These are phyloP conservation scores for Trichoplusia ni DNA, from an alignment of 1,140 invertebrate species.

Conservation along the genomic window DNA sequence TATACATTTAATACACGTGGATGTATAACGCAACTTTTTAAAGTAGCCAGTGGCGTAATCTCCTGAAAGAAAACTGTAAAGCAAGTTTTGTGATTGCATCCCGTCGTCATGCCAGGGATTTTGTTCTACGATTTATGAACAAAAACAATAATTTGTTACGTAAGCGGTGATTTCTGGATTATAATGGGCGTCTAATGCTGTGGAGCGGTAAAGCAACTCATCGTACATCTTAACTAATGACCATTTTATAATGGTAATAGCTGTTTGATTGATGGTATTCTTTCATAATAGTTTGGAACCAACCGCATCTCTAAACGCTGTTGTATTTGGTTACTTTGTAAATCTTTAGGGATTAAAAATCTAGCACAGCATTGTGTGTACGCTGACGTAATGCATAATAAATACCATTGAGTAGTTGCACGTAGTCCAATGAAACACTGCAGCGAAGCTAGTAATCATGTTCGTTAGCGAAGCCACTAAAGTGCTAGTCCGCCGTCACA, in stretches of 20 bases:
- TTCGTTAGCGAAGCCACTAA: constrained; percentile 43
- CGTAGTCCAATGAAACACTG: constrained; percentile 13
- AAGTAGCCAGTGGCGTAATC: background rate
- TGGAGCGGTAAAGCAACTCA: background rate
- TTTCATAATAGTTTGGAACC: constrained; percentile 17
- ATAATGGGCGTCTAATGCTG: constrained; percentile 1
- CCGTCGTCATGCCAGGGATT: background rate
- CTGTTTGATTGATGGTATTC: constrained; percentile 21
- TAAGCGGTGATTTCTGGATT: constrained; percentile 5
- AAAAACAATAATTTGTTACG: constrained; percentile 9
- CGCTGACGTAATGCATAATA: constrained; percentile 3
- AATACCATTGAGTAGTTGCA: constrained; percentile 12
- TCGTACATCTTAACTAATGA: constrained; percentile 17
- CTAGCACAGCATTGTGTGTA: background rate
- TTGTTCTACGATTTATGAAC: background rate
- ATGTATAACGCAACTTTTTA: constrained; percentile 5
- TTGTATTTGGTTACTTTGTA: constrained; percentile 6
- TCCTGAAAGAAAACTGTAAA: background rate
- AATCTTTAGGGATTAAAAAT: background rate
- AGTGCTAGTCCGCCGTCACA: constrained; percentile 37
- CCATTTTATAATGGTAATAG: constrained; percentile 23
- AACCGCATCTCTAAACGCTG: background rate
- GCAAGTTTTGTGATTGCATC: constrained; percentile 2
- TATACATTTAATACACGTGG: constrained; percentile 31
- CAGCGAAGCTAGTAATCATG: constrained; percentile 36